phyloP scores from a whole-genome alignment of 2,888 invertebrate species.

The Oligia fasciuncula region DNA sequence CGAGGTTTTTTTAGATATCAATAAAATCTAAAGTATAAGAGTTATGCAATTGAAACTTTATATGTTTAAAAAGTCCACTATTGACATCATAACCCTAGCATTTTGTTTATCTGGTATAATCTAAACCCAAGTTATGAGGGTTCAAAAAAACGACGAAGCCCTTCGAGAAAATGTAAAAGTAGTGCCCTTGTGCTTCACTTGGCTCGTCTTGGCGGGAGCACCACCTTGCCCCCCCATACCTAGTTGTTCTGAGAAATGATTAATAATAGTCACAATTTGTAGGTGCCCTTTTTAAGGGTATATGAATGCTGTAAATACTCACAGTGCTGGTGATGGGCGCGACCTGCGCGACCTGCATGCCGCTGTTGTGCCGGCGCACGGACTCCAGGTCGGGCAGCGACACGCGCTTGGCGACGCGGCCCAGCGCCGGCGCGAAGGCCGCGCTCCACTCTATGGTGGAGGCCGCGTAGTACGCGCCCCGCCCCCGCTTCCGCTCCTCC shows the following conservation, averaged over 20 bases:
- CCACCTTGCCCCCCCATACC: not conserved
- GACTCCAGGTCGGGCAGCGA: slow-evolving; percentile 63
- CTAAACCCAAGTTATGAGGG: no score
- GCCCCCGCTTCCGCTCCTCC: not conserved
- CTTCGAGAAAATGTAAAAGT: no score
- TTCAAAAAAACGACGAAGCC: no score
- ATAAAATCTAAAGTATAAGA: no score
- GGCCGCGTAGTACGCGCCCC: slow-evolving; percentile 4
- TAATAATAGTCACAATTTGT: not conserved
- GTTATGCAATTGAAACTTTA: no score
- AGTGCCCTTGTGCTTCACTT: no score
- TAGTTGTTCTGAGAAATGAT: not conserved
- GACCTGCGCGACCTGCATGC: slow-evolving; percentile 66
- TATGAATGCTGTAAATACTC: slow-evolving; percentile 14
- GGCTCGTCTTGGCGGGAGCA: no score
- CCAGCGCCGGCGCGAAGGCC: not conserved
- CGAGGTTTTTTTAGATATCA: no score
- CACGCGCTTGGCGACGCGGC: slow-evolving; percentile 49
- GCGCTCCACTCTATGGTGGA: slow-evolving; percentile 14
- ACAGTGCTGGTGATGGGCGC: slow-evolving; percentile 54
- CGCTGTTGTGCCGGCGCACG: slow-evolving; percentile 55
- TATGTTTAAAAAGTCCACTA: no score
- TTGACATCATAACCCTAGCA: no score
- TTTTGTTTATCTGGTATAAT: no score
- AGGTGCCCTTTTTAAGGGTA: not conserved